Base-by-base conservation (phyloP, 2,113 vertebrate species). In the Xiphophorus maculatus region DNA sequence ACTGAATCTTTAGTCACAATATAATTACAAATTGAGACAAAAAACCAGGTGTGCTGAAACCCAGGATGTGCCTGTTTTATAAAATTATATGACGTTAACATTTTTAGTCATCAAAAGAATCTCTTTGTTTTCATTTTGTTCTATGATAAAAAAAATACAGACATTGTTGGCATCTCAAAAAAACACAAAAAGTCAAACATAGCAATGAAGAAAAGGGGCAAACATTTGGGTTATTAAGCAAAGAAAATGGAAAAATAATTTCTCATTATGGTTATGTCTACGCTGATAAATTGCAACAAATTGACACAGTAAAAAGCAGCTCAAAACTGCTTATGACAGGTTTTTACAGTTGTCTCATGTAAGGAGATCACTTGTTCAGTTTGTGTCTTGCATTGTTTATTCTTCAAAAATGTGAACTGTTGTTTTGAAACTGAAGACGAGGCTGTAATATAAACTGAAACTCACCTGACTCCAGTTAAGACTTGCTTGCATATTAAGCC, bases 91-190 rank as follows among this genome's bases (percentile, higher is more conserved):
- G 27, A 70, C 32, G n/a, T 11, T 63, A 25, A 71, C 32, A 58
- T 66, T 22, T 79, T 83, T 63, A 69, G 77, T 78, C 33, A 74
- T 74, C 32, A 66, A 3, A 63, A 33, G 9, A 54, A 19, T 66
- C 25, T 5, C 51, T 40, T 73, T 10, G n/a, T 68, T 77, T 32
- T 73, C 15, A 74, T 73, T 48, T 15, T 28, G 17, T 1, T 8
- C 40, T 40, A 22, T 27, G n/a, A 37, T 64, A n/a, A 66, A 8
- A 28, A 32, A 64, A 37, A 60, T 12, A 13, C 61, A 61, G 12
- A 17, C 11, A 29, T 66, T 71, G 63, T 25, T 54, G 22, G 30
- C 28, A 33, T 28, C 33, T 67, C n/a, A 51, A 64, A 60, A 28
- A 63, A 9, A 32, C 3, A 7, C 11, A 27, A 44, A 74, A 58